Conservation (phyloP, 2,797 vertebrate species). For the Trematomus bernacchii region DNA sequence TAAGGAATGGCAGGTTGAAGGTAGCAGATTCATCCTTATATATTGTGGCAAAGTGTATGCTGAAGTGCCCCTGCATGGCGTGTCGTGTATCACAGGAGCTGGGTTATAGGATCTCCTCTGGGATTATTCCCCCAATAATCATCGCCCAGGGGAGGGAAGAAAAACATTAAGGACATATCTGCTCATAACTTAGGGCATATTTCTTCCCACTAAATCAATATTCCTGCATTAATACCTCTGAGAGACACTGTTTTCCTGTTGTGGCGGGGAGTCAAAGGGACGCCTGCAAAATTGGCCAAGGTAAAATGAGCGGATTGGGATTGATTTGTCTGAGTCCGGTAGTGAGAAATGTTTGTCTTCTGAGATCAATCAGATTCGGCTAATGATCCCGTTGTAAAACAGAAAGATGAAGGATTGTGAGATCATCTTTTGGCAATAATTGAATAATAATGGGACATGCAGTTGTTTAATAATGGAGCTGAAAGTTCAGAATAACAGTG, state of each 20-base stretch:
- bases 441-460: not conserved
- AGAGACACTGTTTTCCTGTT: conserved; percentile 55
- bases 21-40: conserved; percentile 19
- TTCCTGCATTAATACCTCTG: conserved; percentile 75
- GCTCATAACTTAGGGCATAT: conserved; percentile 77
- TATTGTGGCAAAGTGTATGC: conserved; percentile 56
- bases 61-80: conserved; percentile 38
- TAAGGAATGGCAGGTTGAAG: conserved; percentile 24
- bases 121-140: conserved; percentile 42
- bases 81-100: conserved; percentile 50
- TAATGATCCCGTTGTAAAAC: conserved; percentile 54
- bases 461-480: conserved; percentile 7
- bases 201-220: conserved; percentile 86
- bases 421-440: conserved; percentile 22
- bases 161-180: conserved; percentile 73
- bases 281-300: conserved; percentile 55
- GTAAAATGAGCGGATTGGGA: conserved; percentile 68
- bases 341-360: conserved; percentile 68
- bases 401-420: conserved; percentile 27
- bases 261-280: conserved; percentile 18
- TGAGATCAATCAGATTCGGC: conserved; percentile 63
- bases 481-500: not conserved
- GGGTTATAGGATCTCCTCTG: conserved; percentile 62
- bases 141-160: conserved; percentile 50
- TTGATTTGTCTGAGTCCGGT: conserved; percentile 69